Percentiles rank a stretch among this genome's conserved stretches.
phyloP scores from a whole-genome alignment of 2,113 vertebrate genomes.

The Asarcornis scutulata region DNA sequence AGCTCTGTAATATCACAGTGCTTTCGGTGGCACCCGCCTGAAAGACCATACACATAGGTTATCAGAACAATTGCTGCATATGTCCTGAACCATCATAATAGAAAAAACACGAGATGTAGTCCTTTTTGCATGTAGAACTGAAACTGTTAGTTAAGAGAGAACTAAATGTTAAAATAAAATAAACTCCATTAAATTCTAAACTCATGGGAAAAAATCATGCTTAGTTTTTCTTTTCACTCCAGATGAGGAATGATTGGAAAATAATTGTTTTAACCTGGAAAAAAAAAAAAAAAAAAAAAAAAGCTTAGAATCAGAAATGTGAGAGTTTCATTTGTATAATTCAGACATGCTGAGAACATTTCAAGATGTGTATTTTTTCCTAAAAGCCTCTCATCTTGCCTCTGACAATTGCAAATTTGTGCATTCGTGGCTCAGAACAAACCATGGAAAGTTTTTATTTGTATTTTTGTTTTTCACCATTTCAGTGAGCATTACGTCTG shows the following conservation, averaged over 20 bases:
- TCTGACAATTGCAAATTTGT: rapidly evolving
- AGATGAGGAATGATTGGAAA: not conserved
- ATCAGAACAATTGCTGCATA: not conserved
- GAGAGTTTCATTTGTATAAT: not conserved
- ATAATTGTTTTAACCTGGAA: not conserved
- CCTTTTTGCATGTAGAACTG: not conserved
- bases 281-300: not conserved
- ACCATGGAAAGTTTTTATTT: not conserved
- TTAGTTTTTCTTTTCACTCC: not conserved
- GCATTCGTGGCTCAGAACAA: rapidly evolving
- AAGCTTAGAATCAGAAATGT: not conserved
- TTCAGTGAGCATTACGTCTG: not conserved
- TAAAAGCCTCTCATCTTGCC: not conserved
- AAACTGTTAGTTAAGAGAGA: not conserved
- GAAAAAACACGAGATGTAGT: not conserved
- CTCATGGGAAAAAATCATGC: rapidly evolving
- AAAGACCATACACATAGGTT: too few species aligned
- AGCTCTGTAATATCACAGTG: not conserved
- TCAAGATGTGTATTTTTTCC: not conserved
- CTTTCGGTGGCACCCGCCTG: not conserved
- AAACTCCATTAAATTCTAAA: not conserved
- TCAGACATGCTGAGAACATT: not conserved
- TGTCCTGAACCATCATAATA: not conserved
- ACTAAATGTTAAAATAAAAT: not conserved
- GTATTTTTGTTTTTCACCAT: not conserved